Evolutionary conservation across 1,140 invertebrate genomes (phyloP).

Genomic region (Lethrus apterus): DNA sequence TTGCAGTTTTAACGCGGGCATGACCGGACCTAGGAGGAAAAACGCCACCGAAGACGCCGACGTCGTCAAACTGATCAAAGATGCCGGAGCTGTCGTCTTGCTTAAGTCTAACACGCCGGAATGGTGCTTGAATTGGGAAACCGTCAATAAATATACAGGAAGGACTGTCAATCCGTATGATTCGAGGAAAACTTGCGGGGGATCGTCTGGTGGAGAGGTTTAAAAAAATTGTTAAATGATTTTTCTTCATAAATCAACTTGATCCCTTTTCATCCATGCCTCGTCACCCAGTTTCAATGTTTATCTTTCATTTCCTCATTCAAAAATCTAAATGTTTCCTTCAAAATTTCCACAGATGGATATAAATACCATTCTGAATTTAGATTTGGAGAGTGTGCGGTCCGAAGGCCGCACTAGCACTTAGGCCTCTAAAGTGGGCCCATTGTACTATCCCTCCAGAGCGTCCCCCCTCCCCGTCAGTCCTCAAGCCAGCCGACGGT

Average conservation of each 20-base stretch:
- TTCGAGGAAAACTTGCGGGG: slow-evolving; percentile 62
- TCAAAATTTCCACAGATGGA: too few species aligned
- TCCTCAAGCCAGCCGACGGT: too few species aligned
- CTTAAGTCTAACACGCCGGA: slow-evolving; percentile 89
- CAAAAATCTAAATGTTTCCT: too few species aligned
- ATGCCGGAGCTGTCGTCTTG: slow-evolving; percentile 79
- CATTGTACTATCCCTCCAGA: too few species aligned
- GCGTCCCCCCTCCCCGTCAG: too few species aligned
- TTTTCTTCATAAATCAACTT: background rate
- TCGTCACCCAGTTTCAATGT: too few species aligned
- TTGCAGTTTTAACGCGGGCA: slow-evolving; percentile 52
- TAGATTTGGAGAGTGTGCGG: too few species aligned
- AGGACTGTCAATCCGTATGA: slow-evolving; percentile 86
- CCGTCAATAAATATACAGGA: slow-evolving; percentile 79
- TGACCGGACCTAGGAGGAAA: slow-evolving; percentile 34
- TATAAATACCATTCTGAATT: too few species aligned
- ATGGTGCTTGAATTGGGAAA: slow-evolving; percentile 85
- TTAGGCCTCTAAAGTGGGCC: too few species aligned
- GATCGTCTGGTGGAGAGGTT: slow-evolving; percentile 71
- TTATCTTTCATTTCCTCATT: too few species aligned
- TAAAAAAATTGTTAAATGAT: too few species aligned
- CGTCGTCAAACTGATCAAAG: slow-evolving; percentile 55
- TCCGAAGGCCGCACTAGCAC: too few species aligned
- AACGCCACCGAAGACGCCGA: slow-evolving; percentile 56
- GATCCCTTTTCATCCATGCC: background rate